Evolutionary conservation across 2,888 invertebrate genomes (phyloP).

Genomic region (Hirtodrosophila histrioides): DNA sequence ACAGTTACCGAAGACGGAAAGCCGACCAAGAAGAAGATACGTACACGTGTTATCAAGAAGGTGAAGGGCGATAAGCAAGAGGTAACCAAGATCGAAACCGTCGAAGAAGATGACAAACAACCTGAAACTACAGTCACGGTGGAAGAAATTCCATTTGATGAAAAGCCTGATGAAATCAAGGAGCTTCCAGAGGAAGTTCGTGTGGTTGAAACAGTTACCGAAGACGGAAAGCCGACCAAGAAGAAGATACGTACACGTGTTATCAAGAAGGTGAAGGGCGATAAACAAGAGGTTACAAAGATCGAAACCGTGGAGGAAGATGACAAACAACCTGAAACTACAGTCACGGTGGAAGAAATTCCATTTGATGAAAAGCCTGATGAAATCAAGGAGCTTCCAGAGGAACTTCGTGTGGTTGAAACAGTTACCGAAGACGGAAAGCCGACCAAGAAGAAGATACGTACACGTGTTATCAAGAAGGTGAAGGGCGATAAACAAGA

Average conservation of each 20-base stretch:
- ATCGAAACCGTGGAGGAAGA: conserved; percentile 37
- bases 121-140: conserved; percentile 17
- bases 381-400: conserved; percentile 5
- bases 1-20: neutral
- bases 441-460: conserved; percentile 6
- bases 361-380: conserved; percentile 1
- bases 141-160: conserved; percentile 8
- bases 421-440: neutral
- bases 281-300: conserved; percentile 27
- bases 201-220: conserved; percentile 17
- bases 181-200: conserved; percentile 26
- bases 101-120: conserved; percentile 21
- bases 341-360: neutral
- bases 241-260: conserved; percentile 28
- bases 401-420: conserved; percentile 5
- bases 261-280: conserved; percentile 29
- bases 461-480: too few species aligned
- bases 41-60: conserved; percentile 21
- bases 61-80: conserved; percentile 23
- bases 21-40: conserved; percentile 21
- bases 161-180: conserved; percentile 11
- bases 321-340: conserved; percentile 1
- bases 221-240: conserved; percentile 21
- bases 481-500: conserved; percentile 32
- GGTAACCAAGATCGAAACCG: conserved; percentile 22